Conservation (phyloP, 2,888 invertebrate species). For the Blastobasis lacticolella region DNA sequence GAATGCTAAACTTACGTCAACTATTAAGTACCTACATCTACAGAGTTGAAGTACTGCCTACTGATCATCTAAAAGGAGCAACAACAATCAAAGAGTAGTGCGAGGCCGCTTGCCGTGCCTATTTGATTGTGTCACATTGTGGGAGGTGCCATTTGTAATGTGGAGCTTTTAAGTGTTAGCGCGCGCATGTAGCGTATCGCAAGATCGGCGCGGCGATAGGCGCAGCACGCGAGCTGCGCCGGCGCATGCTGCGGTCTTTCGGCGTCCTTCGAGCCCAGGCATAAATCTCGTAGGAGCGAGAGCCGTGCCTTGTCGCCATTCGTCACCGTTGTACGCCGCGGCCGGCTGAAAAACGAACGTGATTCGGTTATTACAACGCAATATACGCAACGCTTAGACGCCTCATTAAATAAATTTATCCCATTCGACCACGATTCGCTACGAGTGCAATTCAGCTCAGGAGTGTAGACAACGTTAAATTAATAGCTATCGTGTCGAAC, state of each 20-base stretch:
- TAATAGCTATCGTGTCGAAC: constrained; percentile 32
- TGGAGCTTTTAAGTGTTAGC: constrained; percentile 36
- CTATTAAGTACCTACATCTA: too few species aligned
- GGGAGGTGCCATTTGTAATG: constrained; percentile 53
- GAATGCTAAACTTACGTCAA: too few species aligned
- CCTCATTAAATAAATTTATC: constrained; percentile 62
- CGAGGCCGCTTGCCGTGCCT: too few species aligned
- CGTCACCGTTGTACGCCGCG: constrained; percentile 41
- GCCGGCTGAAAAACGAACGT: constrained; percentile 56
- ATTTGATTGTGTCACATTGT: constrained; percentile 34
- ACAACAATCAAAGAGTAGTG: too few species aligned
- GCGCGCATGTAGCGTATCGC: constrained; percentile 39
- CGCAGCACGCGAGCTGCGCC: constrained; percentile 30
- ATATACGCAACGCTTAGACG: constrained; percentile 53
- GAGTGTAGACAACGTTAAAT: constrained; percentile 36
- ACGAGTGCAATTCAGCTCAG: constrained; percentile 46
- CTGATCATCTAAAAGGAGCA: too few species aligned
- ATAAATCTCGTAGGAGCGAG: constrained; percentile 40
- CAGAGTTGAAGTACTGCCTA: too few species aligned
- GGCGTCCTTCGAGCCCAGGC: not conserved
- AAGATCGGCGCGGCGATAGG: constrained; percentile 42
- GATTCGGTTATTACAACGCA: constrained; percentile 59
- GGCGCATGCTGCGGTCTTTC: too few species aligned
- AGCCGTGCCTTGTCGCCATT: constrained; percentile 41
- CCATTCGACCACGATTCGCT: constrained; percentile 56